Conservation (phyloP, 2,113 vertebrate species). For the Lasiurus cinereus region DNA sequence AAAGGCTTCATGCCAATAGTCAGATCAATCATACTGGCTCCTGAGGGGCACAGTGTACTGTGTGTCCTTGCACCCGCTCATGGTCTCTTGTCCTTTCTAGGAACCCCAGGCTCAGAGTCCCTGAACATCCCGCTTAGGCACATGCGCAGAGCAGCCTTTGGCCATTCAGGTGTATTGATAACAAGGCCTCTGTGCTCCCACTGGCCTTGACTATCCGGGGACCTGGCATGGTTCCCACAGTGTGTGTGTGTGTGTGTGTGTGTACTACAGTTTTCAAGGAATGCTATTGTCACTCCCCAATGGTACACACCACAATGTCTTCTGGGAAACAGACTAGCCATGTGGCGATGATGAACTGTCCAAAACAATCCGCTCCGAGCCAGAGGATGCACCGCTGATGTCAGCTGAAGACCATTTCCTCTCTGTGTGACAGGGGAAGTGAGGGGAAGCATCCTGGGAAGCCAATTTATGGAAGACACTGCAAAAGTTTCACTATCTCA, state of each 20-base stretch:
- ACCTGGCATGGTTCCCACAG: too few species aligned
- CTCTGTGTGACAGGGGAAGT: background rate
- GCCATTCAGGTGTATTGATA: too few species aligned
- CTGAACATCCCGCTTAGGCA: too few species aligned
- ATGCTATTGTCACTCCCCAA: background rate
- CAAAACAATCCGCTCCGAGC: background rate
- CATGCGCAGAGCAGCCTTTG: too few species aligned
- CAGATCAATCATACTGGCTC: too few species aligned
- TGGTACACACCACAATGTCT: background rate
- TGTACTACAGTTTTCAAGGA: background rate
- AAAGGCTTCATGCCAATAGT: too few species aligned
- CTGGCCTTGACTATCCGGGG: too few species aligned
- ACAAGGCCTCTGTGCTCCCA: too few species aligned
- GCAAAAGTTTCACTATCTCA: constrained; percentile 39
- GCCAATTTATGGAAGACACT: constrained; percentile 1
- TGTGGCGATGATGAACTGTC: constrained; percentile 29
- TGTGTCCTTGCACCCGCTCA: too few species aligned
- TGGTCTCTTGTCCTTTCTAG: too few species aligned
- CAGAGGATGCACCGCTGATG: background rate
- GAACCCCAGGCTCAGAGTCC: too few species aligned
- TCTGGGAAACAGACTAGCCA: constrained; percentile 25
- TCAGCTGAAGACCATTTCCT: constrained; percentile 13
- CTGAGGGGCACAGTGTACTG: too few species aligned
- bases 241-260: background rate
- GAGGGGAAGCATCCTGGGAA: constrained; percentile 5